Base-by-base conservation (phyloP, 2,888 invertebrate genomes). In the Drosophila lutescens region DNA sequence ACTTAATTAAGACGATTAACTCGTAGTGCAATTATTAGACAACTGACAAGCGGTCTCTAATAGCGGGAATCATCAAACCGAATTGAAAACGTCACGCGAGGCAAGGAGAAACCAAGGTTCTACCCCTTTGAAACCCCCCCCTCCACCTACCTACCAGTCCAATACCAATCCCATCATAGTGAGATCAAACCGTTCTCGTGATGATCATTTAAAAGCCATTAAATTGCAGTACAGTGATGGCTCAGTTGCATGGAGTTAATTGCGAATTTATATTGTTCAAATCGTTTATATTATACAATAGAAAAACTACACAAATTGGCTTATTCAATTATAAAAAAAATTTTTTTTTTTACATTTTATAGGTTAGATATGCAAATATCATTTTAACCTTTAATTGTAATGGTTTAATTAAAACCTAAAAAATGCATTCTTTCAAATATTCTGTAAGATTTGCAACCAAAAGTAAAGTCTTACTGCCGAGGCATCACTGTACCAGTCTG, bases 61-160 rank as follows among this genome's bases (percentile, higher is more conserved):
- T 74, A 41, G 38, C 65, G 51, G 46, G 50, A 57, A 47, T 51
- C 55, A 59, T 65, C 15, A 56, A 47, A 34, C 34, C 49, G 59
- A 83, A 86, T 86, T 82, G 72, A 75, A 70, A 61, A 61, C 63
- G 68, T 72, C 86, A 83, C 86, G 81, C 76, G 53, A 73, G 68
- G 32, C 55, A 44, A 36, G 46, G 70, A 47, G 53, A 68, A 23
- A n/a, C 50, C 46, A 58, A 68, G 65, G 63, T 62, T 62, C 30
- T 36, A 26, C 26, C 26, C 26, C 26, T 26, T 26, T 26, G 4
- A 50, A 12, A n/a, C 10, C 17, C 49, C 9, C n/a, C 46, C 30
- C n/a, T 2, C 38, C 30, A 10, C 30, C 10, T 10, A 17, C 20
- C 20, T n/a, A n/a, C n/a, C n/a, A n/a, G n/a, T n/a, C n/a, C n/a